Evolutionary conservation across 2,113 vertebrate species (phyloP), one percentile per base, ranked within the genome.

Genomic region (Trinectes maculatus): DNA sequence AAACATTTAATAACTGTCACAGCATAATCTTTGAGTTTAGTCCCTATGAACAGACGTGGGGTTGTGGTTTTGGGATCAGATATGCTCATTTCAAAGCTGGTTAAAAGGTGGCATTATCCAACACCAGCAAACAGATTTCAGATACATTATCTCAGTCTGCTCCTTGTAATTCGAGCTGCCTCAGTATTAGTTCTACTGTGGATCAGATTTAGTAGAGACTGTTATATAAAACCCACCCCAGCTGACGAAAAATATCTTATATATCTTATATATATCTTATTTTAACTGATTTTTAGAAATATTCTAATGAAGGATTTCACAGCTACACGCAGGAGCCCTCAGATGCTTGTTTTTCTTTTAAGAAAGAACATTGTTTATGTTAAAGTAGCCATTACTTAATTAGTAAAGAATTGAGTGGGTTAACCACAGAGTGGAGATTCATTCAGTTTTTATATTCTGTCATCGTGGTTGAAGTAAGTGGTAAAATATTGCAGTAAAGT

Each of bases 401-500:
- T 52, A 29, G 21, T 10, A 15, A n/a, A n/a, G n/a, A n/a, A n/a
- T n/a, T 11, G 15, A 13, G 3, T 9, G 5, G 34, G 21, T 15
- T 16, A 60, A 54, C 13, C 21, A 25, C 22, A 44, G 44, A 7
- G 13, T 26, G 19, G 10, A 25, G 28, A 46, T 16, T 33, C 65
- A 31, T 64, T 42, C 37, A 33, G 19, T 7, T 22, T 4, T 12
- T 11, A 56, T 53, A 28, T 31, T 54, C 8, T 51, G 24, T 25
- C 36, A 13, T 21, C 54, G 37, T 29, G 13, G 11, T 1, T 19
- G 18, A 19, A 43, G 4, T 3, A 12, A 54, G 21, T 21, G 24
- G 36, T 28, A 37, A 42, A 56, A 71, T n/a, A 59, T 33, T n/a
- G 8, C 33, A 40, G 31, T 28, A 29, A 68, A 71, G 59, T 10